phyloP scores from a whole-genome alignment of 2,888 invertebrate species.

The Digitonthophagus gazella region DNA sequence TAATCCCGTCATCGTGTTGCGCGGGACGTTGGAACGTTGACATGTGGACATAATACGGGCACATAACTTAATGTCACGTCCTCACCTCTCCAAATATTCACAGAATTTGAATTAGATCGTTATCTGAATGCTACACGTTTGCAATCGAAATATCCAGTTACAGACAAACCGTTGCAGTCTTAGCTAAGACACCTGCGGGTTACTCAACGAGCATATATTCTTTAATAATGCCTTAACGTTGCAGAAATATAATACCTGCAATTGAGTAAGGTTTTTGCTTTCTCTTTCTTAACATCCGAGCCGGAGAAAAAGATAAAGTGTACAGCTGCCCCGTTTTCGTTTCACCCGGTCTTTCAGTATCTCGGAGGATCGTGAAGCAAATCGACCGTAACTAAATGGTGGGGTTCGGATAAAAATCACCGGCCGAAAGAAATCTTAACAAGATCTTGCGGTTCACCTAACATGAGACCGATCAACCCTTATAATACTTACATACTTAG shows the following conservation, averaged over 20 bases:
- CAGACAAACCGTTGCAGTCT: not conserved
- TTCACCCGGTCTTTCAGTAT: not conserved
- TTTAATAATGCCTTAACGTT: too few relatives aligned
- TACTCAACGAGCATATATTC: not conserved
- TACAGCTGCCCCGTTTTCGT: too few relatives aligned
- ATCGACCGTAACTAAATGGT: slow-evolving; percentile 36
- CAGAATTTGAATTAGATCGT: too few relatives aligned
- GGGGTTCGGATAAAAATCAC: slow-evolving; percentile 37
- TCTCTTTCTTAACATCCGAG: not conserved
- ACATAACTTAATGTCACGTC: slow-evolving; percentile 17
- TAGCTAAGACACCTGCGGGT: not conserved
- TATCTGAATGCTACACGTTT: too few relatives aligned
- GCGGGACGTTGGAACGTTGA: slow-evolving; percentile 5
- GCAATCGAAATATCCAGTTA: not conserved
- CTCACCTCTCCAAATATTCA: not conserved
- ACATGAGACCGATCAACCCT: slow-evolving; percentile 32
- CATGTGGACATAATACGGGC: slow-evolving; percentile 16
- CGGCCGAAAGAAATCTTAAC: slow-evolving; percentile 44
- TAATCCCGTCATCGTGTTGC: slow-evolving; percentile 20
- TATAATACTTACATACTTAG: not conserved
- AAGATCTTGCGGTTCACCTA: slow-evolving; percentile 45
- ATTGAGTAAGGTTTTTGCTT: not conserved
- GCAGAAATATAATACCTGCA: not conserved
- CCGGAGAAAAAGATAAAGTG: not conserved
- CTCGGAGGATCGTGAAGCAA: slow-evolving; percentile 28